Evolutionary conservation across 2,888 invertebrate genomes (phyloP), one percentile per base, ranked within the genome.

Genomic region (Artemia sinica): DNA sequence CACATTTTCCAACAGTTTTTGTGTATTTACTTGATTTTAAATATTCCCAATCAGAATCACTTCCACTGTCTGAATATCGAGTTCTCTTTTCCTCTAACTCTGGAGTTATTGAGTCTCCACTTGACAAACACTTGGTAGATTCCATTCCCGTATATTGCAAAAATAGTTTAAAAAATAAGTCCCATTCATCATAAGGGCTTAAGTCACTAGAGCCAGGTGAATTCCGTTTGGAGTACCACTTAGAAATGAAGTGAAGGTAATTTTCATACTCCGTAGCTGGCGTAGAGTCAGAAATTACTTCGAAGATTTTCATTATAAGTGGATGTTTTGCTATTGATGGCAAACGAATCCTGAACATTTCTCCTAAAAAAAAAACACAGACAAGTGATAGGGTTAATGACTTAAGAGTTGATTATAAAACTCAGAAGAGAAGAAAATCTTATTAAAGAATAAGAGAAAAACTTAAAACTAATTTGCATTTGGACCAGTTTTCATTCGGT

Each of bases 151-250:
- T 76, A 65, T 72, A 51, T 49, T 72, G 71, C 49, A 84, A 79
- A 48, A 87, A 73, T 52, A 85, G 80, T 69, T 76, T 77, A 49
- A 80, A 82, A 77, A 92, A 92, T 77, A 88, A 83, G 8, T 83
- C 80, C 89, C 91, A 91, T 76, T 92, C 91, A 73, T 87, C 85
- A 70, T 83, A 82, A 0, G 84, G 82, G 10, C 86, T 86, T 49
- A 88, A 81, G 75, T 90, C 86, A 73, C 85, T 84, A 0, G 87
- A 85, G 1, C 93, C 93, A 0, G 93, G 90, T 0, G 91, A 87
- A 81, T 94, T 93, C 71, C 91, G 81, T 0, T 85, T 84, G 0
- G 88, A 86, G 77, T 92, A 95, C 94, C 94, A 95, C 75, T 87
- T 85, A 67, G 86, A 84, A 69, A 88, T 79, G 8, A 58, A 18